These are phyloP conservation scores for Zaprionus gabonicus DNA, from an alignment of 1,140 invertebrate genomes.

Conservation along the genomic window DNA sequence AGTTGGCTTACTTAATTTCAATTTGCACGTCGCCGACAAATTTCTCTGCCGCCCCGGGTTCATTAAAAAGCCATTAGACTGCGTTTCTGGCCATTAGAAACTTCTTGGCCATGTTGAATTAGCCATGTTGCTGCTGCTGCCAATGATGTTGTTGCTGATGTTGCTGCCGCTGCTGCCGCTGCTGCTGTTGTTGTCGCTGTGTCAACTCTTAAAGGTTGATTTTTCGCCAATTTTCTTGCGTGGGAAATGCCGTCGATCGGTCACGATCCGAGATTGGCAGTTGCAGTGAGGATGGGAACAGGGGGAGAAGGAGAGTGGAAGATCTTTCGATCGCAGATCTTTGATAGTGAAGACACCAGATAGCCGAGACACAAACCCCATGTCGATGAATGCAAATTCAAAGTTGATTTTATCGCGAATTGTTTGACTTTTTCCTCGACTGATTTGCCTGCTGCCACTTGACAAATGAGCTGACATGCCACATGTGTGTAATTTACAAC, in stretches of 20 bases:
- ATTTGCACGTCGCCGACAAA: constrained; percentile 63
- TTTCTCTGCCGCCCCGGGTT: constrained; percentile 46
- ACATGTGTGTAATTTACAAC: constrained; percentile 76
- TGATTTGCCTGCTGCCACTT: constrained; percentile 64
- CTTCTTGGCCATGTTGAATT: background rate
- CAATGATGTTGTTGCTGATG: too few relatives aligned
- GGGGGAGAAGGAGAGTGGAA: background rate
- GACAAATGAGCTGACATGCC: constrained; percentile 78
- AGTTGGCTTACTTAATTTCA: constrained; percentile 72
- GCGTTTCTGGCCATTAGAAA: constrained; percentile 1
- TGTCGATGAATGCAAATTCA: constrained; percentile 57
- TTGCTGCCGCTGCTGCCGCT: background rate
- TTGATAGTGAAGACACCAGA: background rate
- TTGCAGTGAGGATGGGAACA: background rate
- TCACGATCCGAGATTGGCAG: constrained; percentile 49
- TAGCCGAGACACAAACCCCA: constrained; percentile 36
- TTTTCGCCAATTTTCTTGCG: constrained; percentile 54
- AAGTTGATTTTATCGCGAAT: constrained; percentile 68
- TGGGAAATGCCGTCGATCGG: constrained; percentile 78
- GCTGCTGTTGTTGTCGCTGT: constrained; percentile 1
- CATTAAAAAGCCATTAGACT: constrained; percentile 79
- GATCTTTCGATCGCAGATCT: background rate
- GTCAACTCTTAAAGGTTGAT: constrained; percentile 13
- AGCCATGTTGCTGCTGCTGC: constrained; percentile 4
- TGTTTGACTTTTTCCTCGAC: constrained; percentile 27